Evolutionary conservation across 2,797 vertebrate species (phyloP).

Genomic region (Schizothorax lantsangensis): DNA sequence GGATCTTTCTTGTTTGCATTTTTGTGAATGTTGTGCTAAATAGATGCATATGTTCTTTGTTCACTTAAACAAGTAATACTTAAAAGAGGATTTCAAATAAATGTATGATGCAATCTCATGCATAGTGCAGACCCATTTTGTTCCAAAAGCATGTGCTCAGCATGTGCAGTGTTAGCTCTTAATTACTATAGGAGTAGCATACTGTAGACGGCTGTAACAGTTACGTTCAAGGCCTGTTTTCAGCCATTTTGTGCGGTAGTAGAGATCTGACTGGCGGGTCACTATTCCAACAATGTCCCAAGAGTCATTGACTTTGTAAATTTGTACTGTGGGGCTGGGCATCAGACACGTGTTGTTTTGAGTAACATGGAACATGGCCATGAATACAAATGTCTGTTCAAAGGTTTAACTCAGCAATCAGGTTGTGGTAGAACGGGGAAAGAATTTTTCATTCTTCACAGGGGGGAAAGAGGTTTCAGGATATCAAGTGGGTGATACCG

Average conservation of each 20-base stretch:
- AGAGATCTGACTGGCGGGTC: slow-evolving; percentile 58
- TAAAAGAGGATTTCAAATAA: slow-evolving; percentile 52
- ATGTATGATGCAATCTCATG: slow-evolving; percentile 25
- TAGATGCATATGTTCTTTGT: background rate
- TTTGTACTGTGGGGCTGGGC: slow-evolving; percentile 56
- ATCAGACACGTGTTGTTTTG: slow-evolving; percentile 42
- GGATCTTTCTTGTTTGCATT: slow-evolving; percentile 61
- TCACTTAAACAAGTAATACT: slow-evolving; percentile 28
- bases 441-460: slow-evolving; percentile 65
- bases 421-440: slow-evolving; percentile 44
- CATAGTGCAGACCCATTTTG: background rate
- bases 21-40: slow-evolving; percentile 25
- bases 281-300: slow-evolving; percentile 65
- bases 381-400: slow-evolving; percentile 35
- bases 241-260: slow-evolving; percentile 52
- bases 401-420: background rate
- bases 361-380: slow-evolving; percentile 53
- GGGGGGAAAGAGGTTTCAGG: slow-evolving; percentile 64
- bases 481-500: slow-evolving; percentile 50
- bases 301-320: slow-evolving; percentile 61
- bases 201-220: slow-evolving; percentile 14
- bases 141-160: background rate
- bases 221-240: slow-evolving; percentile 15
- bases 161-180: background rate
- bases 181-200: background rate